Evolutionary conservation across 2,797 vertebrate species (phyloP), one percentile per base, ranked within the genome.

Genomic region (Galago senegalensis): DNA sequence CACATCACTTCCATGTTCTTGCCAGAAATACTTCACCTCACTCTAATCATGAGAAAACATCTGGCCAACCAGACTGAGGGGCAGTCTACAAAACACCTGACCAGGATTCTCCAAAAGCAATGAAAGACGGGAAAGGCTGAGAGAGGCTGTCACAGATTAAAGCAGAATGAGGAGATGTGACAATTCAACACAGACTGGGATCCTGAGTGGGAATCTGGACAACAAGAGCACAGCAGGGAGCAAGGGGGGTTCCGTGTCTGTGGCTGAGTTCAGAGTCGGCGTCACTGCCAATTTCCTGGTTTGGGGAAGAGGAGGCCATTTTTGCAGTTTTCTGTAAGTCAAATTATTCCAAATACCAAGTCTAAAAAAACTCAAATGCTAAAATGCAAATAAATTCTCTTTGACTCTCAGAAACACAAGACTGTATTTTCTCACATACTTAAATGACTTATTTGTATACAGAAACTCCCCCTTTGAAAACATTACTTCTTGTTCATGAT

Each of bases 261-360:
- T 29, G 6, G 20, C 46, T 46, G 40, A 61, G 43, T 40, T 77
- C 77, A 21, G 46, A 37, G 27, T 9, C 58, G 1, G 14, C 12
- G 49, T 7, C 31, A 14, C 2, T 1, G 23, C 7, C 63, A 73
- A 43, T 69, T 81, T 89, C 34, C 79, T 70, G 79, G 43, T 63
- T 69, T 17, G 46, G n/a, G 14, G 63, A 86, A 73, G 23, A 25
- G 53, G 40, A 82, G 27, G 69, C 14, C 31, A 76, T 65, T 61
- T 75, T 27, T 70, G 18, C 11, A 63, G 16, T 34, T 31, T 53
- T 77, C 73, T 81, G 2, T 65, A 86, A 43, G 46, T 40, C 43
- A 76, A 86, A 89, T 76, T 58, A 76, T 91, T 95, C 37, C n/a
- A 83, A 95, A 75, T 40, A 82, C 21, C 43, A 60, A 67, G 56